Evolutionary conservation across 2,113 vertebrate species (phyloP), one percentile per base, ranked within the genome.

Genomic region (Castor canadensis): DNA sequence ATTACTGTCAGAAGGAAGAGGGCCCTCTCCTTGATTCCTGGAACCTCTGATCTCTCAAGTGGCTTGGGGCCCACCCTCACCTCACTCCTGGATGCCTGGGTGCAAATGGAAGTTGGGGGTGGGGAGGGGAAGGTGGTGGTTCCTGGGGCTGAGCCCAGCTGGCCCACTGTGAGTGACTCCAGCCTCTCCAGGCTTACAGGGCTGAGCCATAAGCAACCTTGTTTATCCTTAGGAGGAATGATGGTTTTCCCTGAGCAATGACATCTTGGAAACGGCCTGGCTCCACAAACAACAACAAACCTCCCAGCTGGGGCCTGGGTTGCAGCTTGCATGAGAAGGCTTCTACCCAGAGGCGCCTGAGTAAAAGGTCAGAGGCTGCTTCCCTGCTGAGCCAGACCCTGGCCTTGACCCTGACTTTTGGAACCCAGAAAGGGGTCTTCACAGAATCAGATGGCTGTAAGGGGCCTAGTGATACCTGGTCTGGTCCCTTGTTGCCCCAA

Each of bases 241-340:
- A 86, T 45, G 35, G 91, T 94, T 87, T 76, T 92, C 91, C 86
- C 97, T 72, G 3, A 43, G 93, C 84, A 49, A 60, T 89, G 83
- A 91, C 97, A 97, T 98, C 97, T 97, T 98, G 87, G 97, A 98
- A 96, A 98, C 95, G 0, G 95, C 87, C 95, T 87, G 91, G 77
- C 80, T 95, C 96, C 89, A 88, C 76, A 96, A 97, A 96, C 96
- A 98, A 97, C 95, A 98, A 97, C 97, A 95, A 91, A 93, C 83
- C 86, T 95, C 96, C 73, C 72, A 26, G 93, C 77, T 72, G 13
- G 40, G 1, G 60, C 94, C 87, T 15, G 38, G 80, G 73, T 80
- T 93, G 73, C 93, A 72, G 88, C 69, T 83, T 71, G 38, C 91
- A 76, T 1, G 66, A 92, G 67, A 89, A 92, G 54, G 24, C 35